phyloP scores from a whole-genome alignment of 2,797 vertebrate genomes.

The Pogonophryne albipinna region DNA sequence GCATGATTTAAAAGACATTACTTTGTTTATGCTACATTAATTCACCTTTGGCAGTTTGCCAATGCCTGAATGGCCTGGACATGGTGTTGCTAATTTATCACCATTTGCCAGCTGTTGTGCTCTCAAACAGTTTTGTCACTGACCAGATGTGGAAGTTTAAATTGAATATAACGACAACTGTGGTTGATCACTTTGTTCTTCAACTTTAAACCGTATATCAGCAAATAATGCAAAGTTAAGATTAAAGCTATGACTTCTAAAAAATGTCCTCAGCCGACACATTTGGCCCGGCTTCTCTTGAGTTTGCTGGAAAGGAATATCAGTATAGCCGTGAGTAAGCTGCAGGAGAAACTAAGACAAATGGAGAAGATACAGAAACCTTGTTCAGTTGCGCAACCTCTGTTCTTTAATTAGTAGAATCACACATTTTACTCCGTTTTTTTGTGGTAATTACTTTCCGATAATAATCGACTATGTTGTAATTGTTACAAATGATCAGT shows the following conservation, averaged over 20 bases:
- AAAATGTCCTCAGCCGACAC: conserved; percentile 7
- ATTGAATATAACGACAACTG: not conserved
- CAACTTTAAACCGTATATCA: not conserved
- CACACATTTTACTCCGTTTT: no score
- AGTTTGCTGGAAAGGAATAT: conserved; percentile 1
- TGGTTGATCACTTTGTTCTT: conserved; percentile 7
- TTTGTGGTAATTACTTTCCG: conserved; percentile 8
- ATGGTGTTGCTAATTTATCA: conserved; percentile 16
- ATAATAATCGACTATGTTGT: not conserved
- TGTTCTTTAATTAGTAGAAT: not conserved
- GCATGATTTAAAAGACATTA: conserved; percentile 1
- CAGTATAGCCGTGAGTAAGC: conserved; percentile 6
- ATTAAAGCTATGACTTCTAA: conserved; percentile 12
- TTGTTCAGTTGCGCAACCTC: not conserved
- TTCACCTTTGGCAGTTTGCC: conserved; percentile 3
- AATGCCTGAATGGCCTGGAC: not conserved
- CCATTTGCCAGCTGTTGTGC: conserved; percentile 7
- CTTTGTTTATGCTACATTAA: conserved; percentile 3
- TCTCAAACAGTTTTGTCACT: conserved; percentile 13
- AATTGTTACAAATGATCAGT: not conserved
- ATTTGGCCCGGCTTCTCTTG: conserved; percentile 25
- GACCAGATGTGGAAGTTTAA: not conserved
- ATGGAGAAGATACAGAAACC: not conserved
- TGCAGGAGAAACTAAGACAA: not conserved
- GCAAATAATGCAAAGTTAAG: not conserved